Evolutionary conservation across 2,113 vertebrate genomes (phyloP).

Genomic region (Chaetops frenatus): DNA sequence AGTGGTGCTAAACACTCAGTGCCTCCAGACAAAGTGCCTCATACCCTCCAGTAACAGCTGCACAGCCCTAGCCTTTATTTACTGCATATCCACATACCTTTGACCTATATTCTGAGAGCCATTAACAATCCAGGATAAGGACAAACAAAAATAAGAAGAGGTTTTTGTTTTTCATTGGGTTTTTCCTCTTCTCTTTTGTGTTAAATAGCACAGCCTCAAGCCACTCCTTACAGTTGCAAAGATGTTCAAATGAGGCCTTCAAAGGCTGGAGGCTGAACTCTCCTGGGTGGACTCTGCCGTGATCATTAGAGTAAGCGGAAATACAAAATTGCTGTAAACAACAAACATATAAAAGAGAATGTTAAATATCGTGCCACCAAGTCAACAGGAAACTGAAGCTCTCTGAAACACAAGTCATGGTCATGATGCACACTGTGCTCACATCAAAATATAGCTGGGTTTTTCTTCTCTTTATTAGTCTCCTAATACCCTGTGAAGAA

Average conservation of each 20-base stretch:
- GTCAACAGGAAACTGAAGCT: slow-evolving; percentile 55
- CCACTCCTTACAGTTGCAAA: neutral
- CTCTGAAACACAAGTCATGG: slow-evolving; percentile 32
- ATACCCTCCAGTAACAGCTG: neutral
- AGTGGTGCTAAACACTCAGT: neutral
- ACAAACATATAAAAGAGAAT: slow-evolving; percentile 22
- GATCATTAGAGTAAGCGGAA: slow-evolving; percentile 61
- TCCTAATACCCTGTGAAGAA: slow-evolving; percentile 13
- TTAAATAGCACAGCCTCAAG: slow-evolving; percentile 16
- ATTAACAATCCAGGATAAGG: neutral
- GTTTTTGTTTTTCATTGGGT: neutral
- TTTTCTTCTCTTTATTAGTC: slow-evolving; percentile 24
- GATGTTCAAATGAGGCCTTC: slow-evolving; percentile 22
- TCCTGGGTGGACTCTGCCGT: slow-evolving; percentile 42
- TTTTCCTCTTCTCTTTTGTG: neutral
- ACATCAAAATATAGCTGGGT: slow-evolving; percentile 19
- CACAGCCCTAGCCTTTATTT: neutral
- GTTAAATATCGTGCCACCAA: slow-evolving; percentile 44
- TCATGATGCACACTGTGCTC: neutral
- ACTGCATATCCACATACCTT: neutral
- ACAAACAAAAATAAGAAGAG: neutral
- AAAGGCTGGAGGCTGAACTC: slow-evolving; percentile 55
- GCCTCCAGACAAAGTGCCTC: neutral
- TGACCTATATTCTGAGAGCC: slow-evolving; percentile 7
- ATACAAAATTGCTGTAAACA: slow-evolving; percentile 59